These are phyloP conservation scores for Crotalus horridus DNA, from an alignment of 2,113 vertebrate species.

Conservation along the genomic window DNA sequence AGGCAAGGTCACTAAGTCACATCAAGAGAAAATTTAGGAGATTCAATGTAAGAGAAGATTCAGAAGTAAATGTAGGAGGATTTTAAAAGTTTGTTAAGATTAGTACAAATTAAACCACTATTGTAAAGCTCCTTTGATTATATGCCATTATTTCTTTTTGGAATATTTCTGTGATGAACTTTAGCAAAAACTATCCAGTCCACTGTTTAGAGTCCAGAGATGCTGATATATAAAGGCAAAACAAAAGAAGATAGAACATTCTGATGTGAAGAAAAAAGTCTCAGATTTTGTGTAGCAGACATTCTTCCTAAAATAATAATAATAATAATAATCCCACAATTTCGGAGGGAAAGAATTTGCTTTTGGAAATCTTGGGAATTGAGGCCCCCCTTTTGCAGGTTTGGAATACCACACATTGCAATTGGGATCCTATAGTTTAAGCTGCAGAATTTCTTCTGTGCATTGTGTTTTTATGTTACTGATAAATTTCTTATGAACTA, in stretches of 20 bases:
- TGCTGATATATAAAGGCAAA: neutral
- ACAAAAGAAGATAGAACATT: neutral
- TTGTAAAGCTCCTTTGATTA: neutral
- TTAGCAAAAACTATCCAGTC: neutral
- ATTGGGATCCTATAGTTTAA: neutral
- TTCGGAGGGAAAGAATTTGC: neutral
- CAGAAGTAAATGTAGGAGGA: neutral
- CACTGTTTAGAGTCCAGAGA: neutral
- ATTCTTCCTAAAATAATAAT: neutral
- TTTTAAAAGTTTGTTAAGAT: neutral
- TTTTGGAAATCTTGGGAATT: neutral
- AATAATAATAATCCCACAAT: neutral
- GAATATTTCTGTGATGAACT: neutral
- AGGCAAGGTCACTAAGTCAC: neutral
- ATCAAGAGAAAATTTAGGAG: neutral
- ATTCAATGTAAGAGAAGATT: neutral
- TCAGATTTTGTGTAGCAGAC: neutral
- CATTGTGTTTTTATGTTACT: neutral
- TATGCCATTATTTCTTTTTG: neutral
- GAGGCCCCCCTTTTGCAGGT: neutral
- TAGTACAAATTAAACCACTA: neutral
- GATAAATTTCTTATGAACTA: slow-evolving; percentile 43
- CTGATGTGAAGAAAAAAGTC: neutral
- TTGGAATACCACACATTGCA: neutral
- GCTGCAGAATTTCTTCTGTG: neutral